A percentile compares a stretch with the other conserved stretches of the same genome.
Conservation (phyloP, 2,113 vertebrate species). For the Cavia porcellus region DNA sequence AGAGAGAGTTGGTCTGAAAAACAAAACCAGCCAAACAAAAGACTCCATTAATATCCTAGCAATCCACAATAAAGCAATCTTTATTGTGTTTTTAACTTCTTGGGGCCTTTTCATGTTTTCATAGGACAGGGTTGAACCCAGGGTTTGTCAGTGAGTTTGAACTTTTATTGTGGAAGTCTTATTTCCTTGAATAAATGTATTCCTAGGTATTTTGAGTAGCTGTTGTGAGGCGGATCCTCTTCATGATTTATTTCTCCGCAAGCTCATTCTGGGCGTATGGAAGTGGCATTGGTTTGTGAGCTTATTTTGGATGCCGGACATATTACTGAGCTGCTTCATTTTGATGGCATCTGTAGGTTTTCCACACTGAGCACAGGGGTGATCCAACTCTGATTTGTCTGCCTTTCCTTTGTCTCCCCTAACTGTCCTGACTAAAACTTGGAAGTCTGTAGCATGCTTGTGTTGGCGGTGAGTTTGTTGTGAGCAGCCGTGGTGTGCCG, state of each 20-base stretch:
- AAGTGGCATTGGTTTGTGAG: background rate
- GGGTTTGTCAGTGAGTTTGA: background rate
- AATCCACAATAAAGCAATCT: background rate
- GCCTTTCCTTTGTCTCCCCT: background rate
- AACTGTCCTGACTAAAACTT: no score
- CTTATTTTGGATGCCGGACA: background rate
- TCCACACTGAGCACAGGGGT: background rate
- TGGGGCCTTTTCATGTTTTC: background rate
- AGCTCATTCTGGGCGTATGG: background rate
- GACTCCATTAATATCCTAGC: background rate
- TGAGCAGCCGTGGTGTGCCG: background rate
- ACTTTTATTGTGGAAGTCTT: background rate
- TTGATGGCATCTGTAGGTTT: background rate
- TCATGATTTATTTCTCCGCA: background rate
- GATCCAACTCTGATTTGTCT: background rate
- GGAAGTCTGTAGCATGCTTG: background rate
- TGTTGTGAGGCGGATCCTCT: background rate
- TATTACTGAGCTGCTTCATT: background rate
- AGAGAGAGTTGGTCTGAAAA: no score
- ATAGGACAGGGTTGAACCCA: background rate
- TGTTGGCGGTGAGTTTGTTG: background rate
- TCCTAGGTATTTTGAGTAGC: background rate
- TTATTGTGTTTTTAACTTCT: background rate
- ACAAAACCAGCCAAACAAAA: no score
- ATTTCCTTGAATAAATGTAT: background rate